Evolutionary conservation across 2,113 vertebrate genomes (phyloP).

Genomic region (Heterotilapia buettikoferi): DNA sequence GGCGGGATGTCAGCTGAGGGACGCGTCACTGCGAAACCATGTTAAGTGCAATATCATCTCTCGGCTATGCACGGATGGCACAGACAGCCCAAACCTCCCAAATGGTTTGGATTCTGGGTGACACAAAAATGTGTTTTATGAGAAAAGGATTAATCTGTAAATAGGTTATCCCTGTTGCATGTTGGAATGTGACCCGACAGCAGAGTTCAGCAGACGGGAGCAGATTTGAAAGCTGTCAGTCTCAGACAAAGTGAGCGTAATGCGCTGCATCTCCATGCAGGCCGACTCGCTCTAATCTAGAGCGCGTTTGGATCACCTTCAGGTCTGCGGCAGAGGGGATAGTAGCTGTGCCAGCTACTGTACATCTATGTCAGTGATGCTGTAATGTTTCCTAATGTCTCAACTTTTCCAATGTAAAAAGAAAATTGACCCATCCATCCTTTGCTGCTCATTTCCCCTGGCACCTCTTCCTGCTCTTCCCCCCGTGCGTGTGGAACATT

Average conservation of each 20-base stretch:
- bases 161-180: constrained; percentile 23
- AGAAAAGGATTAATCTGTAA: constrained; percentile 46
- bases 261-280: not conserved
- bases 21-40: constrained; percentile 18
- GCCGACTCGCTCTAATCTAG: not conserved
- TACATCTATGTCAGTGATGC: not conserved
- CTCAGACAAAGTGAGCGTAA: not conserved
- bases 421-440: not conserved
- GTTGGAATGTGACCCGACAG: not conserved
- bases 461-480: not conserved
- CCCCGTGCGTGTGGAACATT: not conserved
- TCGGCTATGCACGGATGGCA: not conserved
- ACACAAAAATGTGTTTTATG: constrained; percentile 38
- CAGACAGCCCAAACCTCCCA: not conserved
- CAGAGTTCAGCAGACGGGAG: not conserved
- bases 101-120: not conserved
- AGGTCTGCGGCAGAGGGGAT: not conserved
- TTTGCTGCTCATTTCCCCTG: not conserved
- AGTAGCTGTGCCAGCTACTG: not conserved
- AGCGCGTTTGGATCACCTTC: not conserved
- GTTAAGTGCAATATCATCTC: constrained; percentile 37
- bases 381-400: not conserved
- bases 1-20: constrained; percentile 11
- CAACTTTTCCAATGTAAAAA: not conserved
- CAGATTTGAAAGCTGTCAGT: constrained; percentile 18